Percentiles rank a stretch among this genome's conserved stretches.
Conservation (phyloP, 2,797 vertebrate species). For the Peromyscus nudipes region DNA sequence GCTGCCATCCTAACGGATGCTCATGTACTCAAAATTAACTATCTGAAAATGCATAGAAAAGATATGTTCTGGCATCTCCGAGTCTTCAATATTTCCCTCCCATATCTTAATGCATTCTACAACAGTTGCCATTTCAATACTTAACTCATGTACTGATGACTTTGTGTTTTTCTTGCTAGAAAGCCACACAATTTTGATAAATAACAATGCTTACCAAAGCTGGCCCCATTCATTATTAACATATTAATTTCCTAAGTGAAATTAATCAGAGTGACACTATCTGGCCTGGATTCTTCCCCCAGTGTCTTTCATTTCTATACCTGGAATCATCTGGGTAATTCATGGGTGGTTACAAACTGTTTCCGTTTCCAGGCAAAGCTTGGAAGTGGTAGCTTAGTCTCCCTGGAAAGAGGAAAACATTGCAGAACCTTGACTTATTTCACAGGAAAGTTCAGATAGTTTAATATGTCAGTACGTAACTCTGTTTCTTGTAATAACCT, state of each 20-base stretch:
- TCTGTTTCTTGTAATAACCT: not conserved
- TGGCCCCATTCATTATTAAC: not conserved
- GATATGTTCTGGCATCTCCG: not conserved
- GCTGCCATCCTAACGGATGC: not conserved
- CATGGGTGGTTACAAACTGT: not conserved
- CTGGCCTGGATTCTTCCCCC: not conserved
- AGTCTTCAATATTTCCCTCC: not conserved
- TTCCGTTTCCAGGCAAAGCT: not conserved
- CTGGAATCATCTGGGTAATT: not conserved
- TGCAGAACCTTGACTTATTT: not conserved
- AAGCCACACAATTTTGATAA: not conserved
- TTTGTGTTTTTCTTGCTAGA: not conserved
- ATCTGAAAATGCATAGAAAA: constrained; percentile 18
- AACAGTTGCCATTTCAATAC: not conserved
- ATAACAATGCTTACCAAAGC: not conserved
- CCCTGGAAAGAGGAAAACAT: not conserved
- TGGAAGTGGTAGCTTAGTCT: not conserved
- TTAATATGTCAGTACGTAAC: not conserved
- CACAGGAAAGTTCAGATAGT: not conserved
- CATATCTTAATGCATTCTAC: not conserved
- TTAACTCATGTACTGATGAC: not conserved
- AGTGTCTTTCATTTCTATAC: not conserved
- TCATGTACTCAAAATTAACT: not conserved
- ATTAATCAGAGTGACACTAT: not conserved
- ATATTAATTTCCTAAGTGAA: not conserved